Conservation (phyloP, 2,113 vertebrate genomes). For the Neolamprologus kungweensis region DNA sequence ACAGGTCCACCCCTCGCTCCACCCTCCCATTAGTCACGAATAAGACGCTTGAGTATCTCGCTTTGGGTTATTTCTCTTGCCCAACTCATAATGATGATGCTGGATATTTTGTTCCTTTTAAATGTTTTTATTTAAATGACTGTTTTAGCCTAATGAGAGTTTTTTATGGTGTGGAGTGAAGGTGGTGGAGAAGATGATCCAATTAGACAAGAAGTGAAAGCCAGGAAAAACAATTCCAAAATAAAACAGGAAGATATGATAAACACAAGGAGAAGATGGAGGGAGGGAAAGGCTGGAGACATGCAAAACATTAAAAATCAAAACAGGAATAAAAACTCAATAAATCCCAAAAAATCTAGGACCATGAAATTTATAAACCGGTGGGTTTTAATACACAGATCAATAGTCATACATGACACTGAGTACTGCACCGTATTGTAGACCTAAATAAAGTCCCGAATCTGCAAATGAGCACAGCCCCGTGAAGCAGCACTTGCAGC, state of each 20-base stretch:
- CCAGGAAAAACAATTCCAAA: neutral
- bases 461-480: too few relatives aligned
- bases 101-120: neutral
- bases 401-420: neutral
- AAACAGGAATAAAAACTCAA: neutral
- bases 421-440: neutral
- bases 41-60: fast-evolving
- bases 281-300: neutral
- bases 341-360: fast-evolving
- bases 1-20: fast-evolving
- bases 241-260: neutral
- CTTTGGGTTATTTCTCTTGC: neutral
- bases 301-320: neutral
- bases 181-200: fast-evolving
- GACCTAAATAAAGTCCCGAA: neutral
- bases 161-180: neutral
- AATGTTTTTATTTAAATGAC: neutral
- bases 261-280: fast-evolving
- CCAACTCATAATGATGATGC: neutral
- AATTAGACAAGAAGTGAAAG: neutral
- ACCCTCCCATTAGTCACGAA: neutral
- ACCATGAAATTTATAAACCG: neutral
- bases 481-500: neutral
- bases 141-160: neutral
- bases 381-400: neutral